Evolutionary conservation across 2,113 vertebrate species (phyloP).

Genomic region (Mus spicilegus): DNA sequence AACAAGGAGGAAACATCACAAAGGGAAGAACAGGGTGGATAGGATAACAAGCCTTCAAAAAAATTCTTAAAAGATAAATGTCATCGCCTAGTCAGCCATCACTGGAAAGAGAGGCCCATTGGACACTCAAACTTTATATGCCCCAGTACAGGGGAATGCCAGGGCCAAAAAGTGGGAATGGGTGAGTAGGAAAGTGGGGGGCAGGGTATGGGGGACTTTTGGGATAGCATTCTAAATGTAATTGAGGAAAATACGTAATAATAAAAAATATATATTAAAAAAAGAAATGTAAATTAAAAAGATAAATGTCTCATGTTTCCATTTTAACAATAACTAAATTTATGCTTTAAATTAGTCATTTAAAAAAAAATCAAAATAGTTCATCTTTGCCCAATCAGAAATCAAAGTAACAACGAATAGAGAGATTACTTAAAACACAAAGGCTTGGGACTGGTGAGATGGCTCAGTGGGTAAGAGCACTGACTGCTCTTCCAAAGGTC

Average conservation of each 20-base stretch:
- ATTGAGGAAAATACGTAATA: too few species aligned
- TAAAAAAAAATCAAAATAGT: not conserved
- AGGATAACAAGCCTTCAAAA: not conserved
- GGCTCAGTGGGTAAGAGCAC: too few species aligned
- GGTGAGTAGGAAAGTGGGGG: too few species aligned
- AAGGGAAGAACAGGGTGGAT: not conserved
- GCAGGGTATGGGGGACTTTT: too few species aligned
- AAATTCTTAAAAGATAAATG: not conserved
- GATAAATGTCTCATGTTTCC: not conserved
- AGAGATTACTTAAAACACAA: not conserved
- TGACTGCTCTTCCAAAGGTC: too few species aligned
- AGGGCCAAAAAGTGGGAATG: too few species aligned
- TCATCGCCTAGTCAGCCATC: not conserved
- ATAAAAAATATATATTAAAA: too few species aligned
- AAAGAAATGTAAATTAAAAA: not conserved
- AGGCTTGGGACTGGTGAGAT: too few species aligned
- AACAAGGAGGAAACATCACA: not conserved
- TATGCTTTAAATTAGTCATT: not conserved
- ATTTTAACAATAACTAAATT: conserved; percentile 15
- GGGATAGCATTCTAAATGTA: too few species aligned
- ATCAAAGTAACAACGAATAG: not conserved
- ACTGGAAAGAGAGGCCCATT: too few species aligned
- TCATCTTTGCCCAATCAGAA: conserved; percentile 32
- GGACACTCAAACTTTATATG: too few species aligned
- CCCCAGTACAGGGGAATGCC: too few species aligned